Base-by-base conservation (phyloP, 2,888 invertebrate species). In the Dicycla oo region DNA sequence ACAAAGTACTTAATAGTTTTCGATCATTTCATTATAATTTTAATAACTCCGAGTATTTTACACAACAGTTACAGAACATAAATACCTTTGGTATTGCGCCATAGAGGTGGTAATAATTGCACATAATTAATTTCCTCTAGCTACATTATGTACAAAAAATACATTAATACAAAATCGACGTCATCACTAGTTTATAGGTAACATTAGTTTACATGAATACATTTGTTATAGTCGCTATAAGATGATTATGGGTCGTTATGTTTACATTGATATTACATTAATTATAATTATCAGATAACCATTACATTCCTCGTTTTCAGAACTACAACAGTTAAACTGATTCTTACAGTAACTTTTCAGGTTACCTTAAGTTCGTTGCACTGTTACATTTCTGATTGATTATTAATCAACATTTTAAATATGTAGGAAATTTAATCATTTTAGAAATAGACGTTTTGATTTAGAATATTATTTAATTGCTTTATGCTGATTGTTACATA, bases 11-110 rank as follows among this genome's bases (percentile, higher is more conserved):
- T n/a, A 20, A 34, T 72, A n/a, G 15, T 85, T 78, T 84, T 78
- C 61, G 69, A 82, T 88, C 75, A 85, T 90, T 89, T 88, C 82
- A 83, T 90, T 88, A 89, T 91, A 90, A 89, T 91, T 90, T 93
- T 93, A 94, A 91, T 95, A 94, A 93, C 93, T 93, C 87, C 87
- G 93, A 94, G 91, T 93, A 94, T 93, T 93, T 93, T 94, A 95
- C 93, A 95, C 92, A 95, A 95, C 94, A 94, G 93, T 92, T 93
- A 94, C 91, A 91, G 93, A 94, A 95, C 93, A 92, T 93, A 93
- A 92, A 94, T 94, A 95, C 94, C 94, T 95, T 95, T 95, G 94
- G 94, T 94, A 95, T 94, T 92, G 93, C 92, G 92, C 91, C 90
- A 89, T 90, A 91, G 88, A 90, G 90, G 90, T 93, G 92, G 91